Conservation (phyloP, 2,797 vertebrate genomes). For the Squalus acanthias region DNA sequence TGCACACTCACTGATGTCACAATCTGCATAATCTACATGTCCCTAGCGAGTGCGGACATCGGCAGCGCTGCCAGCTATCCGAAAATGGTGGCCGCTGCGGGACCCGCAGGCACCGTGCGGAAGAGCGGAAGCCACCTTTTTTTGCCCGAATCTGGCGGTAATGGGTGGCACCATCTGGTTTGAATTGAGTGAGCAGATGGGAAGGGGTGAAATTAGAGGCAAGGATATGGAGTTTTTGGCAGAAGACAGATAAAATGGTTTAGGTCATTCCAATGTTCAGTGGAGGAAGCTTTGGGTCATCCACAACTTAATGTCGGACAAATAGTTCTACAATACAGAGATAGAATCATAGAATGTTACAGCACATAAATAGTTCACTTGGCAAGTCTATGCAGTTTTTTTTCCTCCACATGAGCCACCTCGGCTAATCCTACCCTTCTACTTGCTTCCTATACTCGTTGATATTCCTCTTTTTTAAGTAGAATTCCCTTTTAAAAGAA, state of each 20-base stretch:
- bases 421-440: not conserved
- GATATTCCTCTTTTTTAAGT: not conserved
- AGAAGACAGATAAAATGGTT: not conserved
- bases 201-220: not conserved
- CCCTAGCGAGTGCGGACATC: too few species aligned
- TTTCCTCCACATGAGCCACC: not conserved
- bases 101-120: too few species aligned
- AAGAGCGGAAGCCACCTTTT: too few species aligned
- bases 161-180: not conserved
- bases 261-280: not conserved
- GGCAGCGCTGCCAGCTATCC: too few species aligned
- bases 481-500: not conserved
- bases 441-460: not conserved
- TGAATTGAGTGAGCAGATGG: not conserved
- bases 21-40: too few species aligned
- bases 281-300: not conserved
- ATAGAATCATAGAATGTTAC: not conserved
- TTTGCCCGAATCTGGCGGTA: too few species aligned
- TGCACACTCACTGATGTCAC: too few species aligned
- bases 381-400: not conserved
- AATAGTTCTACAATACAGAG: not conserved
- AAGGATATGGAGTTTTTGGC: not conserved
- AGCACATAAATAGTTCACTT: not conserved
- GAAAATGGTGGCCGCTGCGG: too few species aligned
- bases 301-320: not conserved